Percentiles rank a stretch among this genome's conserved stretches.
phyloP scores from a whole-genome alignment of 2,113 vertebrate species.

The Speoplatyrhinus poulsoni region DNA sequence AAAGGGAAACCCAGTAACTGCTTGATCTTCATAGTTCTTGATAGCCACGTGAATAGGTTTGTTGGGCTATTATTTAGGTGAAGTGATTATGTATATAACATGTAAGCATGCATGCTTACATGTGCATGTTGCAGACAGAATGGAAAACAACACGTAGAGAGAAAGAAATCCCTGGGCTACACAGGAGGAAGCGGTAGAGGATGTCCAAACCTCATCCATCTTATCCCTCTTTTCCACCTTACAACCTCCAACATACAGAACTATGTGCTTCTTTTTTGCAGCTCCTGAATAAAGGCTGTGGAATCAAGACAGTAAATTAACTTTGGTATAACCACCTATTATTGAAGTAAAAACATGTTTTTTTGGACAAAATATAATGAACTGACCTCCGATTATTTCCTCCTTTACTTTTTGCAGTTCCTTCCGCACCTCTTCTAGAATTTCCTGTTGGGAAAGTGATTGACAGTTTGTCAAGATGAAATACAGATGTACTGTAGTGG shows the following conservation, averaged over 20 bases:
- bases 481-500: background rate
- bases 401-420: constrained; percentile 92
- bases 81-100: constrained; percentile 58
- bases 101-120: constrained; percentile 49
- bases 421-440: constrained; percentile 88
- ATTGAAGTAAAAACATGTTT: background rate
- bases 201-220: constrained; percentile 36
- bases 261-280: constrained; percentile 87
- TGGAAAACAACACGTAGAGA: constrained; percentile 43
- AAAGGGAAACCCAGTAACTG: constrained; percentile 21
- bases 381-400: constrained; percentile 87
- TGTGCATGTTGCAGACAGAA: constrained; percentile 37
- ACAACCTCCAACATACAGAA: constrained; percentile 40
- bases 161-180: constrained; percentile 74
- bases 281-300: constrained; percentile 86
- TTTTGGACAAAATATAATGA: background rate
- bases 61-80: constrained; percentile 58
- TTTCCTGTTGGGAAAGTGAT: constrained; percentile 75
- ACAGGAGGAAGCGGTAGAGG: constrained; percentile 50
- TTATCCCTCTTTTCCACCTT: constrained; percentile 51
- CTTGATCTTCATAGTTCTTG: constrained; percentile 33
- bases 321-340: background rate
- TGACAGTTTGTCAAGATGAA: background rate
- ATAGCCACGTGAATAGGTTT: constrained; percentile 47
- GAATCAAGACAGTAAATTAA: constrained; percentile 10